These are phyloP conservation scores for Pyrocephalus nanus DNA, from an alignment of 2,797 vertebrate species.

Conservation along the genomic window DNA sequence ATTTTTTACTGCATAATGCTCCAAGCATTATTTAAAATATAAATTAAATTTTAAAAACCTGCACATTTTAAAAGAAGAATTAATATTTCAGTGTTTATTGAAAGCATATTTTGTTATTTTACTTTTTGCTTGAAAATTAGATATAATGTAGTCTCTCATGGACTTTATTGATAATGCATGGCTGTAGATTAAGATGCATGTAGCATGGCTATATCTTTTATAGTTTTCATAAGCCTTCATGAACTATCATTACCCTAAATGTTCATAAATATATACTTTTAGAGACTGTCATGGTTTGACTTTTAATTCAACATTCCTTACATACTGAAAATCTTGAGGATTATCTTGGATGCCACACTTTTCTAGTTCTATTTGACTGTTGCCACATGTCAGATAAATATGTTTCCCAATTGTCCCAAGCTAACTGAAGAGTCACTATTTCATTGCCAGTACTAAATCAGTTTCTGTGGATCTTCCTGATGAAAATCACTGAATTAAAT, in stretches of 20 bases:
- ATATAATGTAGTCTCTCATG: constrained; percentile 59
- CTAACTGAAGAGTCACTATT: neutral
- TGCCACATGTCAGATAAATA: neutral
- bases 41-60: neutral
- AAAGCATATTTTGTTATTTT: constrained; percentile 43
- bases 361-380: neutral
- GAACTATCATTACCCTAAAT: constrained; percentile 46
- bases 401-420: neutral
- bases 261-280: constrained; percentile 35
- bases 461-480: neutral
- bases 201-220: constrained; percentile 70
- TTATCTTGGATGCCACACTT: neutral
- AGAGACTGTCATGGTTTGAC: constrained; percentile 10
- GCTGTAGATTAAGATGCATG: constrained; percentile 70
- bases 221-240: constrained; percentile 62
- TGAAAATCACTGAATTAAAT: neutral
- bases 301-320: constrained; percentile 2
- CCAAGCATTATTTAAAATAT: constrained; percentile 43
- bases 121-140: constrained; percentile 35
- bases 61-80: neutral
- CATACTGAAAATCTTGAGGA: neutral
- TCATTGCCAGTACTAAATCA: neutral
- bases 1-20: constrained; percentile 23
- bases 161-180: constrained; percentile 73
- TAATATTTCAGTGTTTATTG: constrained; percentile 5